Percentiles rank a stretch among this genome's conserved stretches.
Evolutionary conservation across 1,140 invertebrate species (phyloP).

Genomic region (Belonocnema kinseyi): DNA sequence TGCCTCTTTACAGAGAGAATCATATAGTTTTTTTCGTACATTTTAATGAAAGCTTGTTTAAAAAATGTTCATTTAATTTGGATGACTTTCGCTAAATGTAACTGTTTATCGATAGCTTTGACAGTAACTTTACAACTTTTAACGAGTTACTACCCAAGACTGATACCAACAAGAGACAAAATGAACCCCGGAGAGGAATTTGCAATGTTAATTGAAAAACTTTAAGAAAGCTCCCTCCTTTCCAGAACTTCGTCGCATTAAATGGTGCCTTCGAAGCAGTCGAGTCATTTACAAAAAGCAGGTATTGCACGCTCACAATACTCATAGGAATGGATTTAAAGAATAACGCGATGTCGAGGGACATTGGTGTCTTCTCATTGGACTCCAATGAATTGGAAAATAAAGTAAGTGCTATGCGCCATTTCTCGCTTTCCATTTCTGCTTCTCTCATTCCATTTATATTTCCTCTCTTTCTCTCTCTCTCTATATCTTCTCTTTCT

Average conservation of each 20-base stretch:
- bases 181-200: conserved; percentile 1
- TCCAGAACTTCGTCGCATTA: conserved; percentile 74
- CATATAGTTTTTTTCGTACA: too few species aligned
- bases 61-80: too few species aligned
- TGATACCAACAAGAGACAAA: neutral
- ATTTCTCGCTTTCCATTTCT: conserved; percentile 41
- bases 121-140: too few species aligned
- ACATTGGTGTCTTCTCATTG: conserved; percentile 75
- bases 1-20: too few species aligned
- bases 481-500: conserved; percentile 34
- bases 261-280: conserved; percentile 68
- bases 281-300: conserved; percentile 70
- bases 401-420: conserved; percentile 60
- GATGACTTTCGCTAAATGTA: too few species aligned
- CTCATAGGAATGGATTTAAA: conserved; percentile 76
- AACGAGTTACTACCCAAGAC: too few species aligned
- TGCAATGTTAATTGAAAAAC: conserved; percentile 51
- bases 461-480: conserved; percentile 34
- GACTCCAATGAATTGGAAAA: conserved; percentile 58
- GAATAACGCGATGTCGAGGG: conserved; percentile 70
- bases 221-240: conserved; percentile 49
- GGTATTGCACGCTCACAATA: conserved; percentile 67
- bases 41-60: too few species aligned
- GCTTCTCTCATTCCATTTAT: conserved; percentile 36
- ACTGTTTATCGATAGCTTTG: too few species aligned